Percentiles rank a stretch among this genome's conserved stretches.
phyloP scores from a whole-genome alignment of 2,797 vertebrate species.

The Gorsachius magnificus region DNA sequence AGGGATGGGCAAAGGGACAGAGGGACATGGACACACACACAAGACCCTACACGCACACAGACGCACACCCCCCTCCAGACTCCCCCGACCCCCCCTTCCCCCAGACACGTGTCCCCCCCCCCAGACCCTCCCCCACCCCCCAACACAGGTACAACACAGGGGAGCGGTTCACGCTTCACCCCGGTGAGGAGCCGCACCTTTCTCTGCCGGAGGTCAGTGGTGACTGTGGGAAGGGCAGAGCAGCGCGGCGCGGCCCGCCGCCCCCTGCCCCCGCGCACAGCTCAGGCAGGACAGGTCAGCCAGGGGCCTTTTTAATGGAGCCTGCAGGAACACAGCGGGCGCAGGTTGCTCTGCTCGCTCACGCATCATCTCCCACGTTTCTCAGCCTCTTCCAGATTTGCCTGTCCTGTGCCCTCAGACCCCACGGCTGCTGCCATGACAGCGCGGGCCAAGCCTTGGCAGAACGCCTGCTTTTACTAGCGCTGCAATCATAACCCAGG shows the following conservation, averaged over 20 bases:
- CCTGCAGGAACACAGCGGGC: neutral
- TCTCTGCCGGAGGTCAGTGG: neutral
- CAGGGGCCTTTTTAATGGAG: slow-evolving; percentile 45
- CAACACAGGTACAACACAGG: rapidly evolving
- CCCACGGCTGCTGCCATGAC: rapidly evolving
- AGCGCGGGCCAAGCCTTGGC: neutral
- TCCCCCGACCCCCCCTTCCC: too few relatives aligned
- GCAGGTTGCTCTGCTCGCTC: neutral
- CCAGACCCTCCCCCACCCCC: too few relatives aligned
- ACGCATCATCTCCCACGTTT: neutral
- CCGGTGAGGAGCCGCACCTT: neutral
- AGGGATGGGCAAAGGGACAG: too few relatives aligned
- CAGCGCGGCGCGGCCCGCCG: neutral
- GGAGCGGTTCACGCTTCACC: neutral
- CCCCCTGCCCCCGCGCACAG: neutral
- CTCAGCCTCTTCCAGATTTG: neutral
- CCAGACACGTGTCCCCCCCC: too few relatives aligned
- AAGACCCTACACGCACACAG: too few relatives aligned
- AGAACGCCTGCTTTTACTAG: neutral
- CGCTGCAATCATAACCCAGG: neutral
- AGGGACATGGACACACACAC: too few relatives aligned
- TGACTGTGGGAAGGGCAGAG: neutral
- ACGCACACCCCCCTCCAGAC: too few relatives aligned
- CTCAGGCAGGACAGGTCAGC: neutral
- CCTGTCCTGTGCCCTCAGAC: neutral